Evolutionary conservation across 37 sponge, comb jelly and placozoan species (phyloP).

Genomic region (Geodia barretti): DNA sequence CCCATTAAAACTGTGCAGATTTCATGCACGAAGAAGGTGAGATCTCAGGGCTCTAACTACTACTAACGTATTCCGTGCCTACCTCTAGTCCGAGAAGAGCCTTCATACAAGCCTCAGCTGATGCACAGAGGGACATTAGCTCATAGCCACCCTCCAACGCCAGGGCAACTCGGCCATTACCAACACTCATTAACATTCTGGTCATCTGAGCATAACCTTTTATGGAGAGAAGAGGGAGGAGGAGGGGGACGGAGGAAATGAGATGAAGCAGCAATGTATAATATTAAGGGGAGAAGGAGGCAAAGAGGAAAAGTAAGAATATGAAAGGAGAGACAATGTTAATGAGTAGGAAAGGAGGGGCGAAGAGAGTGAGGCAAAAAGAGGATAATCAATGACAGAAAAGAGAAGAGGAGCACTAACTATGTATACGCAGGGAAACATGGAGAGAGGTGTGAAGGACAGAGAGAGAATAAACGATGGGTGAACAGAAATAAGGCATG

Average conservation of each 20-base stretch:
- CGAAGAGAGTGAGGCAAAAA: neutral
- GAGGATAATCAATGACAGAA: neutral
- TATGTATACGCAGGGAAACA: too few species aligned
- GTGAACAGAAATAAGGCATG: too few species aligned
- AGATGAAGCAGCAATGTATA: too few species aligned
- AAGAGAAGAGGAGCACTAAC: too few species aligned
- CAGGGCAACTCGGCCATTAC: constrained; percentile 79
- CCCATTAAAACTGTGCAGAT: too few species aligned
- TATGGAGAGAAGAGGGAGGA: neutral
- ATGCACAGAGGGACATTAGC: constrained; percentile 80
- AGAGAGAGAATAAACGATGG: too few species aligned
- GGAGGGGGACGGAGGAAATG: neutral
- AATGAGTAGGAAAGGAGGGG: constrained; percentile 1
- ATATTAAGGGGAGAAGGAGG: neutral
- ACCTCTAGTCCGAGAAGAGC: constrained; percentile 83
- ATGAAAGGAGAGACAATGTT: neutral
- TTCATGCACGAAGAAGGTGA: too few species aligned
- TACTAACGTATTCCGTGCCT: too few species aligned
- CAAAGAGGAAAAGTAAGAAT: neutral
- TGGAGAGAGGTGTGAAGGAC: too few species aligned
- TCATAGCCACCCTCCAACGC: constrained; percentile 96
- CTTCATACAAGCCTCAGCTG: constrained; percentile 80
- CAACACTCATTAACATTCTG: constrained; percentile 76
- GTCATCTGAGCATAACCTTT: constrained; percentile 86
- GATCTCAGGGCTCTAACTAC: too few species aligned